A percentile compares a stretch with the other conserved stretches of the same genome.
Evolutionary conservation across 2,113 vertebrate genomes (phyloP).

Genomic region (rat (Rattus norvegicus)): GRCr8 NC_086027.1:86266501-86267000

Average conservation of each 20-base stretch:
- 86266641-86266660: background rate
- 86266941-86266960: background rate
- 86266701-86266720: background rate
- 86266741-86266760: background rate
- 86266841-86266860: background rate
- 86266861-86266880: background rate
- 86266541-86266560: background rate
- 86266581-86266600: background rate
- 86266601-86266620: background rate
- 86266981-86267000: background rate
- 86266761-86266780: background rate
- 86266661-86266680: background rate
- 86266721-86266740: background rate
- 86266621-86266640: background rate
- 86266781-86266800: background rate
- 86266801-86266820: background rate
- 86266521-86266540: background rate
- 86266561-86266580: background rate
- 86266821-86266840: no score
- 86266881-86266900: background rate
- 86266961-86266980: background rate
- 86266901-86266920: background rate
- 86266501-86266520: background rate
- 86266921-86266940: no score
- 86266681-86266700: slow-evolving; percentile 4